These are phyloP conservation scores for Sylvicola cinctus DNA, from an alignment of 2,888 invertebrate genomes.

Conservation along the genomic window DNA sequence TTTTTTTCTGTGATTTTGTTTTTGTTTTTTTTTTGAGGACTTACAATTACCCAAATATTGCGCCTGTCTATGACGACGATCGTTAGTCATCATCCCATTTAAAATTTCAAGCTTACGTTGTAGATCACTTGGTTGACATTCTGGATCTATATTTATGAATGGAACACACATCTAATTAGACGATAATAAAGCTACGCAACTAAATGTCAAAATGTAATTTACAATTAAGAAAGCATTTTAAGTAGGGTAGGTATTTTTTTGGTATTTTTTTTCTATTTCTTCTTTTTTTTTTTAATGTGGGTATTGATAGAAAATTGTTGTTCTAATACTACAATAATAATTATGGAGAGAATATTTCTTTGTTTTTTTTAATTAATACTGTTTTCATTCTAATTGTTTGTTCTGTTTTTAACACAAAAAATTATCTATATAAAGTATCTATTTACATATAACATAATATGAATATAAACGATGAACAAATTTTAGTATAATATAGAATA, in stretches of 20 bases:
- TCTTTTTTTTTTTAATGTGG: constrained; percentile 1
- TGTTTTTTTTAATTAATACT: too few relatives aligned
- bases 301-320: constrained; percentile 1
- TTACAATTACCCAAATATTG: constrained; percentile 66
- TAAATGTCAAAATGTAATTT: not conserved
- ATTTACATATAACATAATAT: too few relatives aligned
- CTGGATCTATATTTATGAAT: constrained; percentile 50
- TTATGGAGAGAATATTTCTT: too few relatives aligned
- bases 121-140: constrained; percentile 59
- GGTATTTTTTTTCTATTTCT: not conserved
- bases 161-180: constrained; percentile 3
- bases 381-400: too few relatives aligned
- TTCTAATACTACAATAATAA: too few relatives aligned
- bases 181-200: constrained; percentile 1
- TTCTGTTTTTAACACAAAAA: too few relatives aligned
- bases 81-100: constrained; percentile 58
- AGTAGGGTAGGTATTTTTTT: not conserved
- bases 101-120: constrained; percentile 78
- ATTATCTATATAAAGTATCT: too few relatives aligned
- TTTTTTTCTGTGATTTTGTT: not conserved
- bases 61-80: constrained; percentile 55
- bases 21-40: constrained; percentile 22
- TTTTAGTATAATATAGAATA: too few relatives aligned
- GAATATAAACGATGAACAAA: too few relatives aligned
- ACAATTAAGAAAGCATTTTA: too few relatives aligned